phyloP scores from a whole-genome alignment of 2,888 invertebrate species.

The Entomobrya multifasciata region DNA sequence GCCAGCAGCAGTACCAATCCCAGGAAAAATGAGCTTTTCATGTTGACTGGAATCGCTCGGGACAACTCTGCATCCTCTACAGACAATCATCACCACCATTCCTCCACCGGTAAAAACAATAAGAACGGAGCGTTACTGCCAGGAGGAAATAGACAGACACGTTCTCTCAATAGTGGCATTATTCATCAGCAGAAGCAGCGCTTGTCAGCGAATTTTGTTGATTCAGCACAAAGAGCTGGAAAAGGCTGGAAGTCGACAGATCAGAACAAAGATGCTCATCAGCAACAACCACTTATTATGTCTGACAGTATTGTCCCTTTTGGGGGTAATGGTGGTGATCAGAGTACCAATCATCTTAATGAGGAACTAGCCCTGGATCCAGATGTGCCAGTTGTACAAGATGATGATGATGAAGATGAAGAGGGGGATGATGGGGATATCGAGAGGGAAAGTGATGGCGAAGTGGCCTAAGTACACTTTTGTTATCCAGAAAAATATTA shows the following conservation, averaged over 20 bases:
- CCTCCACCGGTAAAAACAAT: too few species aligned
- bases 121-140: neutral
- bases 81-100: constrained; percentile 24
- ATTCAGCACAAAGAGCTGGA: neutral
- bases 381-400: constrained; percentile 56
- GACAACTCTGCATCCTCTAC: constrained; percentile 22
- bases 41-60: constrained; percentile 62
- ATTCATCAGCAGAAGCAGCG: neutral
- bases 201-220: neutral
- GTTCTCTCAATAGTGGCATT: neutral
- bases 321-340: neutral
- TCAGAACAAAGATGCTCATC: neutral
- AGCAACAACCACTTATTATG: neutral
- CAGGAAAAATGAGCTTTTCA: constrained; percentile 24
- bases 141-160: neutral
- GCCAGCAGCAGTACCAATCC: neutral
- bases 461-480: neutral
- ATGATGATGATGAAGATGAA: constrained; percentile 58
- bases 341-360: neutral
- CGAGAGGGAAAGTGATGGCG: neutral
- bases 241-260: neutral
- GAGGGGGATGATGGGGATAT: constrained; percentile 44
- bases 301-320: neutral
- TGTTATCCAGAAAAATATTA: neutral
- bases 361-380: constrained; percentile 59